Percentiles rank a stretch among this genome's conserved stretches.
These are phyloP conservation scores for Charadrius vociferus DNA, from an alignment of 2,113 vertebrate genomes.

Conservation along the genomic window DNA sequence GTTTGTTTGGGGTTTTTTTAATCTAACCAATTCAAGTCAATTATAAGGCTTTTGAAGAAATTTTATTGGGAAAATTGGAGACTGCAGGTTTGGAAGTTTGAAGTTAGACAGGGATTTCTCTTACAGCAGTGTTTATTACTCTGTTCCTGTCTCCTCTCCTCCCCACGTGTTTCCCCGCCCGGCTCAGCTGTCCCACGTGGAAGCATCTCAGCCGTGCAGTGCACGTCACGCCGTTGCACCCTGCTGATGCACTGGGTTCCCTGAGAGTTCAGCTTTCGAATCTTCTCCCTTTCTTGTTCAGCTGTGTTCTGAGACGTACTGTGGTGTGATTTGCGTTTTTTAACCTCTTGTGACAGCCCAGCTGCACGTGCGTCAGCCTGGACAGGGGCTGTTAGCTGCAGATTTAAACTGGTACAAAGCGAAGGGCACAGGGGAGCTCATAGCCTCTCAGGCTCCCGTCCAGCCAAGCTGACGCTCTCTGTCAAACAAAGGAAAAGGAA, in stretches of 20 bases:
- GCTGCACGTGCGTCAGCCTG: not conserved
- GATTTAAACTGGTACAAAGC: rapidly evolving
- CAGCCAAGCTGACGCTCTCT: not conserved
- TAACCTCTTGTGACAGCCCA: not conserved
- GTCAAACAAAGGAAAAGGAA: not conserved
- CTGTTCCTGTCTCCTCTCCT: not conserved
- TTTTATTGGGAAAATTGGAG: not conserved
- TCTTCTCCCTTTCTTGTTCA: rapidly evolving
- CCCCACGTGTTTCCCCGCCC: rapidly evolving
- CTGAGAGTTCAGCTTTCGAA: rapidly evolving
- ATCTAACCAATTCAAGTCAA: not conserved
- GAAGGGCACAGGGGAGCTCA: not conserved
- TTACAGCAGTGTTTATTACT: rapidly evolving
- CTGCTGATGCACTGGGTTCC: not conserved
- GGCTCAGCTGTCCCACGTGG: rapidly evolving
- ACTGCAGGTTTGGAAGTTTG: not conserved
- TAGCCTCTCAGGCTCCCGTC: not conserved
- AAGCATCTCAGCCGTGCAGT: rapidly evolving
- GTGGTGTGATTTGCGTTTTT: too few species aligned
- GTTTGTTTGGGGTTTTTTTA: not conserved
- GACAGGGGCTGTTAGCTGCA: not conserved
- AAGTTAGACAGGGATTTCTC: rapidly evolving
- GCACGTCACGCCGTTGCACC: rapidly evolving
- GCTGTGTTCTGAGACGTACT: rapidly evolving
- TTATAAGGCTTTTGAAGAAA: not conserved